Evolutionary conservation across 1,140 invertebrate genomes (phyloP), one percentile per base, ranked within the genome.

Genomic region (Drosophila kohkoa): DNA sequence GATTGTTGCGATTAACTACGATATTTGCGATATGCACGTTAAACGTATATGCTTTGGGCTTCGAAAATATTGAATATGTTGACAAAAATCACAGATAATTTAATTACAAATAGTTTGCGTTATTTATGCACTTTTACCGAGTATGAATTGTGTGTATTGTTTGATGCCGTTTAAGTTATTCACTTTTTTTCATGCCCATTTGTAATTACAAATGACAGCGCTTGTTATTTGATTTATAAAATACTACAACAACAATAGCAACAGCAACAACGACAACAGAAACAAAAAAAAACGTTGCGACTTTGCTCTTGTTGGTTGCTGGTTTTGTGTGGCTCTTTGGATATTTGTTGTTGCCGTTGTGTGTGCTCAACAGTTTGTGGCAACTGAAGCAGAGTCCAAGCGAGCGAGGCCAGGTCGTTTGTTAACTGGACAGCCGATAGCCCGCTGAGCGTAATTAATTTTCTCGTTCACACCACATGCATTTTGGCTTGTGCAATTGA

Each of bases 81-180:
- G 78, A 86, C 83, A 76, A 83, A 88, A 88, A 54, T 88, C 83
- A 88, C 83, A 88, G 83, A 88, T 89, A 88, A 88, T 88, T 88
- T 73, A 88, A 89, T 78, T 81, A 81, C 83, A 82, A 64, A 70
- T 74, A 63, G 65, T 83, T 73, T 80, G 49, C 43, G 65, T 51
- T 80, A 83, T 75, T 79, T 68, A 67, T 75, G 43, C 28, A 59
- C 25, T 16, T 49, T 30, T 52, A 8, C 32, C 32, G 62, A 52
- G 4, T 68, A 8, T 65, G 65, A 46, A 38, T 38, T 38, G 35
- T 60, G 35, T 65, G 7, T 55, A 57, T 74, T 78, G 72, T 68
- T 82, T 57, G 49, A 28, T 54, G 48, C 20, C 72, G 54, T 46
- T 65, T 20, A 66, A 67, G 45, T 66, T 57, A 71, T 71, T 43